A percentile compares a stretch with the other conserved stretches of the same genome.
Conservation (phyloP, 2,888 invertebrate genomes). For the Stenolophus ochropezus region DNA sequence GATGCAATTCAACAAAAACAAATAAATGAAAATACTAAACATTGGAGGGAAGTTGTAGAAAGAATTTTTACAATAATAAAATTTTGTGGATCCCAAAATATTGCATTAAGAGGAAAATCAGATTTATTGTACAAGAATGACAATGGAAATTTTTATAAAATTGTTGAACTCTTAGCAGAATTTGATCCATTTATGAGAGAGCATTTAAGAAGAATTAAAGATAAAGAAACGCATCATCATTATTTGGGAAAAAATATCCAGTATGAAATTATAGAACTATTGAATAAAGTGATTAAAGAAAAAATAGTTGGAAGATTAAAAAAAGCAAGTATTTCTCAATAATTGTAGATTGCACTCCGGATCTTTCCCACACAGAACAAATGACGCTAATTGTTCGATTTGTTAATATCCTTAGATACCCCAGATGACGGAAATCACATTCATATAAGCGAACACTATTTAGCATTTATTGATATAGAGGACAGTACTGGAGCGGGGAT, state of each 20-base stretch:
- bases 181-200: neutral
- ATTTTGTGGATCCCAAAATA: neutral
- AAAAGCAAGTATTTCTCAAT: neutral
- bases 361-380: neutral
- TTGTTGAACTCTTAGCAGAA: neutral
- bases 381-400: slow-evolving; percentile 18
- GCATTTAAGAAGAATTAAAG: neutral
- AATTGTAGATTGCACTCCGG: slow-evolving; percentile 10
- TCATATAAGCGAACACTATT: slow-evolving; percentile 61
- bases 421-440: slow-evolving; percentile 45
- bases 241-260: neutral
- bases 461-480: slow-evolving; percentile 61
- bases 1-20: neutral
- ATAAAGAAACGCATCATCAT: neutral
- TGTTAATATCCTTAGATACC: neutral
- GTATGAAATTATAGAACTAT: neutral
- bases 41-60: neutral
- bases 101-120: neutral
- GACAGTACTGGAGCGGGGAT: slow-evolving; percentile 62
- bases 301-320: neutral
- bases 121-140: neutral
- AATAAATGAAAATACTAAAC: neutral
- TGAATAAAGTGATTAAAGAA: neutral
- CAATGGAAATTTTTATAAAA: neutral
- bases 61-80: neutral